Evolutionary conservation across 2,797 vertebrate genomes (phyloP).

Genomic region (Tiaroga cobitis): DNA sequence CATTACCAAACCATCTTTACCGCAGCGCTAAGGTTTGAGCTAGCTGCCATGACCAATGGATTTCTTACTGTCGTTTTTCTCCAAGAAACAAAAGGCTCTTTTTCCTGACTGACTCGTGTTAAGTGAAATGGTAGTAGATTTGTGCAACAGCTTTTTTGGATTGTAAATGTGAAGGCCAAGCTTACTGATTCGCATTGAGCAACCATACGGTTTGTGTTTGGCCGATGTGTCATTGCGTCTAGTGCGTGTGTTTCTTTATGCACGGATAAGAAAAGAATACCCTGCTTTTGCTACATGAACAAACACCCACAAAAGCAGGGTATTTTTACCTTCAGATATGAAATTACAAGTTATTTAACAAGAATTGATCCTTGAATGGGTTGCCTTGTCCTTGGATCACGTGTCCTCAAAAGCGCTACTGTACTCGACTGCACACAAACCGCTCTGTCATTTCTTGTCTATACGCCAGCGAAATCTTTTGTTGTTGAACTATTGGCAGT

Average conservation of each 20-base stretch:
- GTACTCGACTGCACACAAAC: constrained; percentile 33
- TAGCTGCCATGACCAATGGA: constrained; percentile 11
- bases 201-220: not conserved
- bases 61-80: not conserved
- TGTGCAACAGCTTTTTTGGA: not conserved
- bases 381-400: not conserved
- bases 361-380: constrained; percentile 18
- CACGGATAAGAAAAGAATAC: not conserved
- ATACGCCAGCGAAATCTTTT: not conserved
- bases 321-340: constrained; percentile 15
- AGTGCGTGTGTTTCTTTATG: not conserved
- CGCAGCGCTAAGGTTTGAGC: constrained; percentile 62
- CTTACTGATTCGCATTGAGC: not conserved
- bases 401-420: not conserved
- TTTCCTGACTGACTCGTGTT: not conserved
- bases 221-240: not conserved
- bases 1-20: constrained; percentile 70
- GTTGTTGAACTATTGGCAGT: constrained; percentile 16
- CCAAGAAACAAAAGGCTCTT: not conserved
- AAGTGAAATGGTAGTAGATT: not conserved
- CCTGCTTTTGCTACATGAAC: not conserved
- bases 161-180: not conserved
- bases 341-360: constrained; percentile 19
- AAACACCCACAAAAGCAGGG: constrained; percentile 1
- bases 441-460: not conserved